Conservation (phyloP, 2,797 vertebrate genomes). For the Phalloptychus januarius region DNA sequence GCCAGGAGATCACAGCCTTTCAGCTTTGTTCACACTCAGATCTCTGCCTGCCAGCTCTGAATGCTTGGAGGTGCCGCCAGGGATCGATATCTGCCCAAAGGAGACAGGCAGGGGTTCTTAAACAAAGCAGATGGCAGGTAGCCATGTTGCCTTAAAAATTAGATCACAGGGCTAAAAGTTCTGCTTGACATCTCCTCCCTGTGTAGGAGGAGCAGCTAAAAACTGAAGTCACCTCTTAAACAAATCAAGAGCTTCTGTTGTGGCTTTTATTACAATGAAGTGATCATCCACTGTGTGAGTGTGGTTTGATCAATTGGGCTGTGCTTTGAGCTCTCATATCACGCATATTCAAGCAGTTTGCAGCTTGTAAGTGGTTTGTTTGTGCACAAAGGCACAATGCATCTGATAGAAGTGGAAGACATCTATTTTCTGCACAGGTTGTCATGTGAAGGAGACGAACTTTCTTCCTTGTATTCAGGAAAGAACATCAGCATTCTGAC, state of each 20-base stretch:
- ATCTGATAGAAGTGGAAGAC: slow-evolving; percentile 14
- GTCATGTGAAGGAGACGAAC: slow-evolving; percentile 18
- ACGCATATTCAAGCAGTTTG: slow-evolving; percentile 23
- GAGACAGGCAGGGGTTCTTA: slow-evolving; percentile 30
- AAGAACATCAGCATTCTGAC: slow-evolving; percentile 23
- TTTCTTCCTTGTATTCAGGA: slow-evolving; percentile 17
- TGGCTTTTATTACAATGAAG: slow-evolving; percentile 28
- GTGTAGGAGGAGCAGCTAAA: slow-evolving; percentile 18
- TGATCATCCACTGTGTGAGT: slow-evolving; percentile 31
- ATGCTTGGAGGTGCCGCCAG: slow-evolving; percentile 28
- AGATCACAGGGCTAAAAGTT: slow-evolving; percentile 28
- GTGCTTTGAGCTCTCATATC: slow-evolving; percentile 38
- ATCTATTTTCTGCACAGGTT: slow-evolving; percentile 34
- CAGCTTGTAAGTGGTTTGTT: slow-evolving; percentile 22
- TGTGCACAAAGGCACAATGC: slow-evolving; percentile 15
- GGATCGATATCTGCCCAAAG: slow-evolving; percentile 52
- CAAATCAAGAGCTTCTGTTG: slow-evolving; percentile 39
- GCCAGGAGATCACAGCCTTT: slow-evolving; percentile 56
- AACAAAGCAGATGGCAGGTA: slow-evolving; percentile 20
- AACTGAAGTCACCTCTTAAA: slow-evolving; percentile 34
- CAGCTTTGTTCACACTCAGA: slow-evolving; percentile 63
- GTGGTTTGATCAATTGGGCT: slow-evolving; percentile 22
- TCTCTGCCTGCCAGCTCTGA: slow-evolving; percentile 33
- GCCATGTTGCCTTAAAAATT: slow-evolving; percentile 18
- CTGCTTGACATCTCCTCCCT: slow-evolving; percentile 6